Conservation (phyloP, 2,797 vertebrate species). For the Sternotherus odoratus region DNA sequence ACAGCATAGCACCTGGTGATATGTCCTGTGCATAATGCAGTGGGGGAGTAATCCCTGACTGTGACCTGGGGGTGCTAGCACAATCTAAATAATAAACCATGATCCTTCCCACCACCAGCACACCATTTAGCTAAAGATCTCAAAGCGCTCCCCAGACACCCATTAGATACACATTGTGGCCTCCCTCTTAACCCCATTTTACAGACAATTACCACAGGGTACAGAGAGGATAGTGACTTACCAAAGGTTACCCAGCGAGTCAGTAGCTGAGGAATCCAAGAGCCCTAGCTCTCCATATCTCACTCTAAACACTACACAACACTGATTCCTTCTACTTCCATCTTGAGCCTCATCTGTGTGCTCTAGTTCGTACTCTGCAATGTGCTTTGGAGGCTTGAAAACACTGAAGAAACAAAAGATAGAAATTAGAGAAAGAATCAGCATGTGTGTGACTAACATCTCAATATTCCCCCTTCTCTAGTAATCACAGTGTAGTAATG, state of each 20-base stretch:
- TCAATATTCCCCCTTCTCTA: neutral
- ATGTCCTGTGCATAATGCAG: neutral
- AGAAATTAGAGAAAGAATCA: neutral
- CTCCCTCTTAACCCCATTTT: neutral
- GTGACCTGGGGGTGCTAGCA: neutral
- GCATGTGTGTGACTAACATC: neutral
- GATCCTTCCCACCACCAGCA: neutral
- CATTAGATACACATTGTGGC: neutral
- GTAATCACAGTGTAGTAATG: neutral
- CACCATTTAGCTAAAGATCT: neutral
- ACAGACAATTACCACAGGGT: neutral
- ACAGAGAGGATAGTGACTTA: neutral
- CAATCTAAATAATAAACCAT: neutral
- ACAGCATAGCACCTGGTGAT: neutral
- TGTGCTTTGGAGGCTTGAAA: neutral
- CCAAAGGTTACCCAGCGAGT: neutral
- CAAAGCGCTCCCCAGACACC: neutral
- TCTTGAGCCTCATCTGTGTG: rapidly evolving
- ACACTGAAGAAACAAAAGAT: neutral
- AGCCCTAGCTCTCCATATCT: rapidly evolving
- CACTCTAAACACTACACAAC: neutral
- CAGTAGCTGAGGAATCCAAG: too few species aligned
- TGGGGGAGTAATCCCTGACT: neutral
- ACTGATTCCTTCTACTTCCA: rapidly evolving
- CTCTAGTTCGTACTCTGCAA: neutral